Conservation (phyloP, 2,113 vertebrate species). For the Gasterosteus nipponicus region DNA sequence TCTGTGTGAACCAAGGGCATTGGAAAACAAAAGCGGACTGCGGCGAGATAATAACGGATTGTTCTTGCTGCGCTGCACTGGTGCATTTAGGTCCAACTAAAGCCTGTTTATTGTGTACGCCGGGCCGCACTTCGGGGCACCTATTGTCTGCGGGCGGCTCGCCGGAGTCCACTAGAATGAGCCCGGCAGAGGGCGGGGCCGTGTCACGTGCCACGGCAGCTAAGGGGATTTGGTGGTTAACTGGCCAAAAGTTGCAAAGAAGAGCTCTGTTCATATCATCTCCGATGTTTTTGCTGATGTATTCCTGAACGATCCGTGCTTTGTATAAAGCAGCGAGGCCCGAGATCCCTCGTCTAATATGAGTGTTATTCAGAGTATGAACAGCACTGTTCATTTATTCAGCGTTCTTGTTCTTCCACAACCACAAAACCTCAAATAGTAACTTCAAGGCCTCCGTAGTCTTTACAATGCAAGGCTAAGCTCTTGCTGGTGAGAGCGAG, state of each 20-base stretch:
- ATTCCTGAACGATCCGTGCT: background rate
- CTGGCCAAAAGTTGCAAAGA: background rate
- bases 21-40: slow-evolving; percentile 64
- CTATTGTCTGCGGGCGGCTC: slow-evolving; percentile 44
- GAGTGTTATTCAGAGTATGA: background rate
- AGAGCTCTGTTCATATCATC: too few species aligned
- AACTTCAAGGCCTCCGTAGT: slow-evolving; percentile 1
- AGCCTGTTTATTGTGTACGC: slow-evolving; percentile 55
- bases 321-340: background rate
- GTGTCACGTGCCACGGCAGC: background rate
- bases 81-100: slow-evolving; percentile 57
- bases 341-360: background rate
- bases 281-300: background rate
- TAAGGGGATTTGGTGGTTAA: slow-evolving; percentile 2
- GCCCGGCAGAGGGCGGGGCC: slow-evolving; percentile 34
- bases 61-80: slow-evolving; percentile 53
- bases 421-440: slow-evolving; percentile 30
- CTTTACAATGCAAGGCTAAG: background rate
- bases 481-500: slow-evolving; percentile 12
- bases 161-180: slow-evolving; percentile 48
- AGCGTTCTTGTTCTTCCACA: background rate
- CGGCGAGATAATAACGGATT: slow-evolving; percentile 61
- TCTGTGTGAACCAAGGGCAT: slow-evolving; percentile 72
- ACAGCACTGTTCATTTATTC: background rate
- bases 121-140: slow-evolving; percentile 42